phyloP scores from a whole-genome alignment of 2,797 vertebrate genomes.

The Muscicapa comitata region DNA sequence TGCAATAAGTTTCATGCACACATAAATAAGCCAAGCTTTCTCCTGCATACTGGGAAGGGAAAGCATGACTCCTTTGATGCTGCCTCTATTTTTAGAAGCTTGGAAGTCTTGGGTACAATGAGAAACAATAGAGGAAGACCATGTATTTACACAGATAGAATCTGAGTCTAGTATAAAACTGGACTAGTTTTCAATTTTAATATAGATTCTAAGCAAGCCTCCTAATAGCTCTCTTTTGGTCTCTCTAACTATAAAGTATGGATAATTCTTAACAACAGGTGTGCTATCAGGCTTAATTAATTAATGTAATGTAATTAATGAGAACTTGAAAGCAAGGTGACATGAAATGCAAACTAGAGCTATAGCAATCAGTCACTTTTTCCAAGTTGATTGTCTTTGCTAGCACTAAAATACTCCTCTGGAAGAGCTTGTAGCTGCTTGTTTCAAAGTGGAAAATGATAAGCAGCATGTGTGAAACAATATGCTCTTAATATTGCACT shows the following conservation, averaged over 20 bases:
- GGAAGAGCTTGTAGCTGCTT: constrained; percentile 20
- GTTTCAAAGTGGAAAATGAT: constrained; percentile 8
- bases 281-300: constrained; percentile 59
- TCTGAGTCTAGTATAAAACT: neutral
- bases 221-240: neutral
- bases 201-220: neutral
- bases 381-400: constrained; percentile 46
- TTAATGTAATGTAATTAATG: constrained; percentile 66
- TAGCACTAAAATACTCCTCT: neutral
- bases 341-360: constrained; percentile 51
- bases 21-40: neutral
- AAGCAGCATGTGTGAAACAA: neutral
- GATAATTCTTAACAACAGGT: constrained; percentile 62
- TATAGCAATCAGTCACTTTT: constrained; percentile 48
- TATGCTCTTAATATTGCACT: neutral
- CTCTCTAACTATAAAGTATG: neutral
- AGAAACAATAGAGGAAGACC: neutral
- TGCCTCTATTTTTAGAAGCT: neutral
- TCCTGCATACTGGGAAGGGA: neutral
- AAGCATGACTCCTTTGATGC: rapidly evolving
- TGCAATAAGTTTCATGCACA: neutral
- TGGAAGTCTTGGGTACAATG: neutral
- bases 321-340: constrained; percentile 64
- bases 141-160: neutral
- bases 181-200: neutral